phyloP scores from a whole-genome alignment of 1,140 invertebrate species.

The Diorhabda elongata region DNA sequence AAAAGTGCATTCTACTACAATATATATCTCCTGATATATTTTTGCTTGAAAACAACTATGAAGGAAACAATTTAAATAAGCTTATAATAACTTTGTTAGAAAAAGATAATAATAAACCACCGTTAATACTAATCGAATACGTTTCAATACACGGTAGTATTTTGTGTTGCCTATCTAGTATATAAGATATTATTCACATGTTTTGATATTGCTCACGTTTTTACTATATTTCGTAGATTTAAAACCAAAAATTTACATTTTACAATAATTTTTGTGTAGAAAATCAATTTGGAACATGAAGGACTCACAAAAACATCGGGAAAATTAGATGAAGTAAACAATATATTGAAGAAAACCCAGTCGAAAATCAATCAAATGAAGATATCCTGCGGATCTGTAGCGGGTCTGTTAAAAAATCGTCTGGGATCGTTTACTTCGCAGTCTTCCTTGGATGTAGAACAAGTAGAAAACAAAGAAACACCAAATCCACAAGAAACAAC shows the following conservation, averaged over 20 bases:
- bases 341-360: conserved; percentile 74
- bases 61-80: too few relatives aligned
- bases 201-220: too few relatives aligned
- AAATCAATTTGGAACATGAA: conserved; percentile 66
- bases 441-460: conserved; percentile 23
- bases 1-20: too few relatives aligned
- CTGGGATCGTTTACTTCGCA: conserved; percentile 40
- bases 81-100: too few relatives aligned
- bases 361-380: conserved; percentile 85
- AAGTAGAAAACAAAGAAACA: conserved; percentile 34
- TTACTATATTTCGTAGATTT: too few relatives aligned
- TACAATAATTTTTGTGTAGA: conserved; percentile 49
- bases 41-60: too few relatives aligned
- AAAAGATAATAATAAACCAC: too few relatives aligned
- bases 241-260: neutral
- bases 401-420: conserved; percentile 59
- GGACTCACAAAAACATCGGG: conserved; percentile 63
- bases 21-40: too few relatives aligned
- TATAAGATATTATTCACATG: too few relatives aligned
- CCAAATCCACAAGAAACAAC: neutral
- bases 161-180: too few relatives aligned
- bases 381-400: conserved; percentile 65
- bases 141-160: too few relatives aligned
- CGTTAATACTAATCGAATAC: too few relatives aligned
- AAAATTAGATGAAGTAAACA: conserved; percentile 80